Conservation (phyloP, 2,113 vertebrate genomes). For the Chrysemys picta region DNA sequence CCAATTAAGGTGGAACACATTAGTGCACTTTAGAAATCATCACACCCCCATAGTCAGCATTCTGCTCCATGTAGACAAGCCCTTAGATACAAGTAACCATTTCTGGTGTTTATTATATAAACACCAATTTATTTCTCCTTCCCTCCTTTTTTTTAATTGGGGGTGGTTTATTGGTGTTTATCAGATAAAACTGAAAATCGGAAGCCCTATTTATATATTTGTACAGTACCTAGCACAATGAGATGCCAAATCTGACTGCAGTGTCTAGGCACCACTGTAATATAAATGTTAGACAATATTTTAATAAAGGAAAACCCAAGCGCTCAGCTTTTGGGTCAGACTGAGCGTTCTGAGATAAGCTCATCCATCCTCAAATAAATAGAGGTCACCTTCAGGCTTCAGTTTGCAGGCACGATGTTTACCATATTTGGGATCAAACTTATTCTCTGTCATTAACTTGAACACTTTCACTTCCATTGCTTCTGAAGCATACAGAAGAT, state of each 20-base stretch:
- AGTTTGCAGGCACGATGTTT: slow-evolving; percentile 28
- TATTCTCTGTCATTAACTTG: neutral
- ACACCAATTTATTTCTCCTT: no score
- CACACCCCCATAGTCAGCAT: no score
- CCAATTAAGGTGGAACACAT: no score
- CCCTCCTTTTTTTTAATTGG: no score
- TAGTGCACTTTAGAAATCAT: no score
- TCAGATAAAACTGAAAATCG: neutral
- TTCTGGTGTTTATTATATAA: no score
- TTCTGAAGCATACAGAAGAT: neutral
- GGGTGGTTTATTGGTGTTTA: neutral
- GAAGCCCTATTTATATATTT: neutral
- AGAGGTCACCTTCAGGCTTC: neutral
- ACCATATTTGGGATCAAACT: neutral
- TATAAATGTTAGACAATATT: neutral
- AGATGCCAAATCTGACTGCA: neutral
- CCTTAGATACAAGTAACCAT: no score
- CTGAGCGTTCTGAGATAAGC: neutral
- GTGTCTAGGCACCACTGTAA: neutral
- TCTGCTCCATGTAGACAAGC: no score
- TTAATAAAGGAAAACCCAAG: no score
- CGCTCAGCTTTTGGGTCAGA: neutral
- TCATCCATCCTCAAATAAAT: neutral
- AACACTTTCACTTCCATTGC: neutral
- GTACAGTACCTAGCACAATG: neutral